Base-by-base conservation (phyloP, 2,888 invertebrate genomes). In the Eubasilissa splendida region DNA sequence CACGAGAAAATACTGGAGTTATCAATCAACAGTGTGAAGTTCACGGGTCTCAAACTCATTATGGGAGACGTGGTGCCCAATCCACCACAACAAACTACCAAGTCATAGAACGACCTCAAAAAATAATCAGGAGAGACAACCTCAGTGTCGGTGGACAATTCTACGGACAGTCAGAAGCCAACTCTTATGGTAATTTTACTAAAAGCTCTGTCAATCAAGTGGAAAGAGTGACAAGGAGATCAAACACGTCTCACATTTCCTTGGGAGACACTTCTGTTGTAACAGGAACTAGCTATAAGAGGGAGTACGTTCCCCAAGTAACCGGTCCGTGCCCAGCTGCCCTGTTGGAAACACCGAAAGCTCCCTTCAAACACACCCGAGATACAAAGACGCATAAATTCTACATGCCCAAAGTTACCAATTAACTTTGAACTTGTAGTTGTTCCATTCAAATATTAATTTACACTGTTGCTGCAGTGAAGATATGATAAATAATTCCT, bases 321-420 rank as follows among this genome's bases (percentile, higher is more conserved):
- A 93, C 93, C 84, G 88, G 89, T 53, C 94, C 95, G 1, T 97
- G 96, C 87, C 96, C 96, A 0, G 96, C 96, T 56, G 92, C 95
- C 54, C 90, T 96, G 83, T 91, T 96, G 77, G 95, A 96, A 86
- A 91, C 93, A 59, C 93, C 94, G 79, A 92, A 92, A 83, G 93
- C 95, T 79, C 95, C 95, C 22, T 96, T 94, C 88, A 95, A 95
- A 87, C 96, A 96, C 86, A 96, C 96, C 50, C 92, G 96, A 83
- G 95, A 96, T 87, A 95, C 96, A 11, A 94, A 94, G 85, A 94
- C 95, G 86, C 96, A 96, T 88, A 96, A 95, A 87, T 96, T 96
- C 87, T 96, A 96, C 87, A 92, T 95, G 86, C 92, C 94, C 2
- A 92, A 93, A 87, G 91, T 92, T 82, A 90, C 90, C 59, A 91